Evolutionary conservation across 2,113 vertebrate species (phyloP), one percentile per base, ranked within the genome.

Genomic region (Phylloscopus trochiloides): DNA sequence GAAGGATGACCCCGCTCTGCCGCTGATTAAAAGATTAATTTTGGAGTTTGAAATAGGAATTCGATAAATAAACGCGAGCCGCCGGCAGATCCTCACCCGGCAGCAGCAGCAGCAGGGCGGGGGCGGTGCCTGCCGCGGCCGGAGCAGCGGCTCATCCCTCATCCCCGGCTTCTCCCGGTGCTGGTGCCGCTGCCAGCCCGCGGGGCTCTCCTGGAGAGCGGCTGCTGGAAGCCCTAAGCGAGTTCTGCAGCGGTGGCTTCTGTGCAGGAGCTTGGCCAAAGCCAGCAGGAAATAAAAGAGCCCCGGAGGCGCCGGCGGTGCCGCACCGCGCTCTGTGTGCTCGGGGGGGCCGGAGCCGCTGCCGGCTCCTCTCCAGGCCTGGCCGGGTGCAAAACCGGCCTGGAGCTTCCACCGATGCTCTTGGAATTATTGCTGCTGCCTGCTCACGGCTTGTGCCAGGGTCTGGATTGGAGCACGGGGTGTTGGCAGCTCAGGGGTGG

Each of bases 1-100:
- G 50, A 80, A 85, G 85, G 28, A 71, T 29, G 67, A 91, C 86
- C 88, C 79, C 2, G 6, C 92, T 94, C 94, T 82, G 88, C 81
- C 0, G 10, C 94, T 96, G 97, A 96, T 95, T 96, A 93, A 93
- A 95, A 97, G 94, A 97, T 97, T 97, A 93, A 89, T 96, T 95
- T 91, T 81, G 45, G 75, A 72, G 83, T 96, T 94, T 88, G 91
- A 79, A 92, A 90, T 48, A 66, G 67, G 78, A 91, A 84, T 90
- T 96, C 61, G 67, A 86, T 88, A 88, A 87, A 91, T 42, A 83
- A 88, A 76, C 28, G 2, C 7, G 63, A 66, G 47, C 54, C 2
- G 2, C 19, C 31, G 25, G 29, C 2, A 3, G 70, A 65, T 42
- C 36, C 26, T 92, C 7, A 1, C 14, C 63, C 3, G 2, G 54